These are phyloP conservation scores for Polietes domitor DNA, from an alignment of 2,888 invertebrate genomes.

Conservation along the genomic window DNA sequence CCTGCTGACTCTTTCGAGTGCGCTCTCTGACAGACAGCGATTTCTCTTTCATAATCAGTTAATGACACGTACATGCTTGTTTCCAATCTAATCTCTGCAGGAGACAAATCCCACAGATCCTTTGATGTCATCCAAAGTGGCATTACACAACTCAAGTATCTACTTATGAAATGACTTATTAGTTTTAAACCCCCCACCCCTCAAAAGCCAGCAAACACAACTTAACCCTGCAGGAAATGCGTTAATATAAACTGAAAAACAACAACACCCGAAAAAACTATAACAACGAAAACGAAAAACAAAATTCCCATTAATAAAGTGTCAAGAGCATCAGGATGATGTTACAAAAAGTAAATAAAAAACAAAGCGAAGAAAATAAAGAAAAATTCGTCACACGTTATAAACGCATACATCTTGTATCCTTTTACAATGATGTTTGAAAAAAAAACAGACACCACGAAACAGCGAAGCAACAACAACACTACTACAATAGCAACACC, in stretches of 20 bases:
- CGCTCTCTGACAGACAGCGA: background rate
- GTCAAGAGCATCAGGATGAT: constrained; percentile 59
- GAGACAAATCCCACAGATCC: background rate
- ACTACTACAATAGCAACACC: background rate
- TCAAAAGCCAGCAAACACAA: constrained; percentile 1
- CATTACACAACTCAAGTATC: constrained; percentile 45
- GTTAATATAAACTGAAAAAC: constrained; percentile 41
- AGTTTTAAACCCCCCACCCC: constrained; percentile 26
- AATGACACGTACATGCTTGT: background rate
- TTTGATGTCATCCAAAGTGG: background rate
- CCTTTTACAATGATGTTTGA: constrained; percentile 18
- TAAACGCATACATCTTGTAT: constrained; percentile 51
- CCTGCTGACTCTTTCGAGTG: background rate
- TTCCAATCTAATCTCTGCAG: constrained; percentile 9
- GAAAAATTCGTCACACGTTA: constrained; percentile 67
- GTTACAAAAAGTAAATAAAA: constrained; percentile 11
- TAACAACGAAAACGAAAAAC: constrained; percentile 27
- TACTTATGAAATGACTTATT: constrained; percentile 44
- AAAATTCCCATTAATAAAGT: constrained; percentile 42
- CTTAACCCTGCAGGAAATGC: constrained; percentile 45
- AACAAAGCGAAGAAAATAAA: constrained; percentile 14
- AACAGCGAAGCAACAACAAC: background rate
- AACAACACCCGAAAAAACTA: background rate
- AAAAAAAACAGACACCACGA: background rate
- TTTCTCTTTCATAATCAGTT: background rate